A percentile compares a stretch with the other conserved stretches of the same genome.
Conservation (phyloP, 2,797 vertebrate genomes). For the Trachops cirrhosus region DNA sequence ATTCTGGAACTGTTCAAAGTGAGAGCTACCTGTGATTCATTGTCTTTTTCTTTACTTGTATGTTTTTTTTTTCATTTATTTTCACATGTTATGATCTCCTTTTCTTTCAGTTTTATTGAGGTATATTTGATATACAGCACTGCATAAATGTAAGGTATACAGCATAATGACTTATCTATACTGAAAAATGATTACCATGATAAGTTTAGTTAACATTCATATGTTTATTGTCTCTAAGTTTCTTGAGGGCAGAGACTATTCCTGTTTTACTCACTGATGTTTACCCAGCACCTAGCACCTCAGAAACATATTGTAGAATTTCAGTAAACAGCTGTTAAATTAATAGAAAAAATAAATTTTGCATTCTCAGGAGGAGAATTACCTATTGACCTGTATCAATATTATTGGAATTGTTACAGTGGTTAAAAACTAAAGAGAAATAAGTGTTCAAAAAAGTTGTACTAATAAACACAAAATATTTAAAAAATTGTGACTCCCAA, state of each 20-base stretch:
- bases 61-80: background rate
- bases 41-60: background rate
- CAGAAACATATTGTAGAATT: background rate
- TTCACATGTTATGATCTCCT: background rate
- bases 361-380: background rate
- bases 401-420: background rate
- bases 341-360: background rate
- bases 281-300: background rate
- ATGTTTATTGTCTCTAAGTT: background rate
- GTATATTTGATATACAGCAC: background rate
- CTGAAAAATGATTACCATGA: background rate
- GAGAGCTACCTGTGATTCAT: background rate
- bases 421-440: background rate
- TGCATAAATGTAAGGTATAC: background rate
- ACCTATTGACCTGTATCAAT: background rate
- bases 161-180: background rate
- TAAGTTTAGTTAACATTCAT: background rate
- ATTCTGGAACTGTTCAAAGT: background rate
- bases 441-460: no score
- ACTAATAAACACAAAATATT: no score
- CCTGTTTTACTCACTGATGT: background rate
- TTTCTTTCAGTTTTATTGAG: background rate
- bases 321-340: background rate
- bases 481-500: background rate
- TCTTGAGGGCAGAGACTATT: background rate